Conservation (phyloP, 1,140 invertebrate species). For the Scaptomyza graminum region DNA sequence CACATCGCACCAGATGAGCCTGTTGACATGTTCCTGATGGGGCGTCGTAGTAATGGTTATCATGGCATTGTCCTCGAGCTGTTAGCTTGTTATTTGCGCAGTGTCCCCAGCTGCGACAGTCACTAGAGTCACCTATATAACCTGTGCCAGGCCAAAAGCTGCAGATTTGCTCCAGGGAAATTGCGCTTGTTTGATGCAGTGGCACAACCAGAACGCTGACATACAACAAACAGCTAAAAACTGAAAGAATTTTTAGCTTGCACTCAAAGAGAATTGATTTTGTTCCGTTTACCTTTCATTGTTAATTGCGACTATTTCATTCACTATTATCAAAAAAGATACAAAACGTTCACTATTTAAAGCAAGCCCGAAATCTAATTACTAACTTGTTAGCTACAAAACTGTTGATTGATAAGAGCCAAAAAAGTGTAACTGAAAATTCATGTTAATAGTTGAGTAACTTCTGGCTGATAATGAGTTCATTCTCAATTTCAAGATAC, state of each 20-base stretch:
- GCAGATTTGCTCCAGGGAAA: slow-evolving; percentile 45
- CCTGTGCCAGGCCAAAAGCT: slow-evolving; percentile 31
- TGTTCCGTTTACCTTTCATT: slow-evolving; percentile 48
- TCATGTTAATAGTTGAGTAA: too few species aligned
- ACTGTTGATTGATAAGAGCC: slow-evolving; percentile 10
- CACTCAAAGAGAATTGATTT: background rate
- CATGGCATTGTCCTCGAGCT: slow-evolving; percentile 4
- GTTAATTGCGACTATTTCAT: background rate
- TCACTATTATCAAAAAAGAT: background rate
- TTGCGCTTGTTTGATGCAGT: background rate
- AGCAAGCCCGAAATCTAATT: slow-evolving; percentile 8
- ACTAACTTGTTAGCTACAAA: slow-evolving; percentile 5
- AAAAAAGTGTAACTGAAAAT: background rate
- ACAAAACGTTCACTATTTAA: background rate
- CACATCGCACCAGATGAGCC: slow-evolving; percentile 6
- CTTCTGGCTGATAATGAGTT: slow-evolving; percentile 10
- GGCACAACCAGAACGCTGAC: background rate
- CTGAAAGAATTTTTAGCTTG: slow-evolving; percentile 34
- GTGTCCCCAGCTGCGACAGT: slow-evolving; percentile 47
- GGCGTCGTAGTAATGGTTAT: slow-evolving; percentile 30
- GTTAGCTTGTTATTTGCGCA: slow-evolving; percentile 37
- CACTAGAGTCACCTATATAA: slow-evolving; percentile 40
- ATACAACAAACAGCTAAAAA: slow-evolving; percentile 16
- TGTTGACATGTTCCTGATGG: slow-evolving; percentile 32
- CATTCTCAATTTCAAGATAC: slow-evolving; percentile 3